These are phyloP conservation scores for Cetonia aurata DNA, from an alignment of 2,888 invertebrate species.

Conservation along the genomic window DNA sequence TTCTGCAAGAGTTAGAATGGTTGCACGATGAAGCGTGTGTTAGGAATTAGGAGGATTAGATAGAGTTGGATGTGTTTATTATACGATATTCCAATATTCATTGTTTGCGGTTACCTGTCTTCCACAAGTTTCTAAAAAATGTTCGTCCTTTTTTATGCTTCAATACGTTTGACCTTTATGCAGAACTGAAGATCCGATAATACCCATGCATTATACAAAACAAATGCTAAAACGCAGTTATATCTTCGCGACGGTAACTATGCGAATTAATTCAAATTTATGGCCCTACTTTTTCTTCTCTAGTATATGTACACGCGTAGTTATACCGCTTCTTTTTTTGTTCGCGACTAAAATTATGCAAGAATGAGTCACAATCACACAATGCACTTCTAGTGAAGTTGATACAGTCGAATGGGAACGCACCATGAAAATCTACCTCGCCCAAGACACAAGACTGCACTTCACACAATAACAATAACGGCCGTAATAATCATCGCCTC, in stretches of 20 bases:
- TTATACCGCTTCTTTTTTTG: constrained; percentile 1
- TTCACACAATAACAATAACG: constrained; percentile 25
- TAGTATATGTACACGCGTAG: neutral
- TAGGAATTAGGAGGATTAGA: no score
- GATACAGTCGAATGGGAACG: constrained; percentile 38
- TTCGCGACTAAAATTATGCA: neutral
- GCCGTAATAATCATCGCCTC: constrained; percentile 26
- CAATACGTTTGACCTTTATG: no score
- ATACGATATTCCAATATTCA: no score
- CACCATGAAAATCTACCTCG: constrained; percentile 37
- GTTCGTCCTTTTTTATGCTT: no score
- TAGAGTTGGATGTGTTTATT: no score
- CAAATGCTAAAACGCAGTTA: neutral
- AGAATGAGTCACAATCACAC: constrained; percentile 20
- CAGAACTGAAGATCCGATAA: neutral
- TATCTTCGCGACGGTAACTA: no score
- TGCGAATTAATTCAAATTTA: no score
- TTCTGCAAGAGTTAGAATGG: no score
- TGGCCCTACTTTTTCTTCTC: no score
- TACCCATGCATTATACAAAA: neutral
- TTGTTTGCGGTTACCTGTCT: no score
- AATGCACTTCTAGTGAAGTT: neutral
- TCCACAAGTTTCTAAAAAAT: no score
- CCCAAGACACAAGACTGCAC: constrained; percentile 34
- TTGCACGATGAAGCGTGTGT: no score